These are phyloP conservation scores for Ferrisia virgata DNA, from an alignment of 2,888 invertebrate species.

Conservation along the genomic window DNA sequence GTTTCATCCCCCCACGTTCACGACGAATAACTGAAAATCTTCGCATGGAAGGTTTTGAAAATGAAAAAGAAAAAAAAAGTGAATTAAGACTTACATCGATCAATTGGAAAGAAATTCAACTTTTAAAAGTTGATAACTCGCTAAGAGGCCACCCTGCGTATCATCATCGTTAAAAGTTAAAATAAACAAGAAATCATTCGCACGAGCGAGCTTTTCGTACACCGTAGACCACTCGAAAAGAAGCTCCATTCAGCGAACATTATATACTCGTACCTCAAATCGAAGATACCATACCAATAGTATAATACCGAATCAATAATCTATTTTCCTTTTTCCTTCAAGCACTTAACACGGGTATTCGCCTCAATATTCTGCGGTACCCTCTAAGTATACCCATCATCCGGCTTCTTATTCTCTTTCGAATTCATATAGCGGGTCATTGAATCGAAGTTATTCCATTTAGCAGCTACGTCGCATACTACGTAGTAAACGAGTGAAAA, in stretches of 20 bases:
- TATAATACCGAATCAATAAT: not conserved
- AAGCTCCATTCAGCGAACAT: not conserved
- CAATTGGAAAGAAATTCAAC: no score
- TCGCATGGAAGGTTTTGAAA: no score
- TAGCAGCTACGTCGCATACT: not conserved
- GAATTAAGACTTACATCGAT: no score
- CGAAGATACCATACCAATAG: not conserved
- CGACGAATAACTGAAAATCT: no score
- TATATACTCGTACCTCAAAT: not conserved
- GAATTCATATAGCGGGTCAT: not conserved
- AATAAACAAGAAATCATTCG: no score
- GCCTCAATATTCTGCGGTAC: not conserved
- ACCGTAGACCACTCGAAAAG: not conserved
- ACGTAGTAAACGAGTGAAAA: not conserved
- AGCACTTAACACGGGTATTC: not conserved
- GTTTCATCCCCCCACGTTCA: no score
- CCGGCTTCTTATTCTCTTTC: not conserved
- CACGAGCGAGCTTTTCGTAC: no score
- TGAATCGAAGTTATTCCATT: not conserved
- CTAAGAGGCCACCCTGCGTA: no score
- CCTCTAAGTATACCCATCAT: not conserved
- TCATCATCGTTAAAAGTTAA: no score
- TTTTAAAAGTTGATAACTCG: no score
- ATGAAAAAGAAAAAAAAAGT: no score
- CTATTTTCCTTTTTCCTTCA: not conserved